Base-by-base conservation (phyloP, 2,797 vertebrate genomes). In the Emydoidea blandingii region DNA sequence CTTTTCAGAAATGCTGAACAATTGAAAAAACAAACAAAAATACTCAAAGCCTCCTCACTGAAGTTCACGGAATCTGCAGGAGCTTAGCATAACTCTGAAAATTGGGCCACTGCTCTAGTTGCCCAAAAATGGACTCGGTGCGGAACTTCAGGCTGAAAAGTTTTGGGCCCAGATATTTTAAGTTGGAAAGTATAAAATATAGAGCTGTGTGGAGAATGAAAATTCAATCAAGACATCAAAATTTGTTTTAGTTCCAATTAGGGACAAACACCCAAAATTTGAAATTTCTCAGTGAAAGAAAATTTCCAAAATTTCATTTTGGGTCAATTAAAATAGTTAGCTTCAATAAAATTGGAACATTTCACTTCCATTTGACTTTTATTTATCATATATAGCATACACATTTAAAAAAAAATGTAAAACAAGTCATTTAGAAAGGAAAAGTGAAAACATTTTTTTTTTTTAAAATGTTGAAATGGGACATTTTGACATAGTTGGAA, bases 251-350 rank as follows among this genome's bases (percentile, higher is more conserved):
- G 5, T 41, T 72, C n/a, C 9, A 41, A 6, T 78, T 25, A 31
- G 44, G 49, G 44, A 10, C 79, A 27, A 88, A 25, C 44, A 2
- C 59, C 9, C 34, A 2, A 15, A 59, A 16, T 19, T 37, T 47
- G 3, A 15, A 79, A 81, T 18, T 5, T 9, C 7, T 87, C 10
- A 1, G 0, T 92, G 62, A 87, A 59, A 93, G 23, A 86, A 29
- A 18, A 29, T 74, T 54, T 90, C 81, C 31, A 65, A 89, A 95
- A 85, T 7, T 72, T 72, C 0, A 3, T 83, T 96, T 83, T 88
- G 56, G 37, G 29, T 81, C 68, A 49, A 14, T 29, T 57, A 68
- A 50, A 91, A 86, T 72, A 29, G 19, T 21, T 25, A 72, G 10
- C 3, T 25, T 72, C 21, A 72, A 41, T 72, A 72, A 41, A 72